Percentiles rank a stretch among this genome's conserved stretches.
Evolutionary conservation across 2,113 vertebrate genomes (phyloP).

Genomic region (Bufo bufo): DNA sequence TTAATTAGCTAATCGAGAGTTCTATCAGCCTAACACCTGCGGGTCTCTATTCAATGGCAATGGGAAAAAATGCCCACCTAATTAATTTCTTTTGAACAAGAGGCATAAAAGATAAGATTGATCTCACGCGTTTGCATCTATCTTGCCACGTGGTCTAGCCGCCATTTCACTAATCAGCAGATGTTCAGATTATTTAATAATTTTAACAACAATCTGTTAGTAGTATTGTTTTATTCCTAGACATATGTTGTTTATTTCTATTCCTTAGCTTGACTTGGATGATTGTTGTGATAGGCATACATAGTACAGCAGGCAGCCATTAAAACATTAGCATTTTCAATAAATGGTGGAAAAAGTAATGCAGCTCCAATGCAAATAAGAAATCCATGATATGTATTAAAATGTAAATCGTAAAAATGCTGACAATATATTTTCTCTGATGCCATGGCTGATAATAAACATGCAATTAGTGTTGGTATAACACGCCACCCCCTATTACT

Average conservation of each 20-base stretch:
- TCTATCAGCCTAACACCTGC: conserved; percentile 51
- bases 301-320: background rate
- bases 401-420: background rate
- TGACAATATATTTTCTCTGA: background rate
- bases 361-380: background rate
- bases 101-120: conserved; percentile 30
- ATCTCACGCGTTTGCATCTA: conserved; percentile 8
- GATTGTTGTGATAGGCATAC: background rate
- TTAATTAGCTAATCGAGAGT: conserved; percentile 51
- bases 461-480: background rate
- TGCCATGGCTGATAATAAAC: background rate
- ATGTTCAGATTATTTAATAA: conserved; percentile 52
- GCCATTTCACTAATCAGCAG: conserved; percentile 28
- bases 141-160: conserved; percentile 28
- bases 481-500: background rate
- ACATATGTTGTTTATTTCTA: conserved; percentile 50
- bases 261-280: conserved; percentile 15
- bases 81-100: conserved; percentile 50
- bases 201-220: conserved; percentile 42
- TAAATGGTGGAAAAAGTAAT: background rate
- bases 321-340: background rate
- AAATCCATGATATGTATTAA: background rate
- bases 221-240: conserved; percentile 36
- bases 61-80: conserved; percentile 30
- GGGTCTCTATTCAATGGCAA: conserved; percentile 22